Evolutionary conservation across 2,888 invertebrate genomes (phyloP), one percentile per base, ranked within the genome.

Genomic region (Eledona agricola): DNA sequence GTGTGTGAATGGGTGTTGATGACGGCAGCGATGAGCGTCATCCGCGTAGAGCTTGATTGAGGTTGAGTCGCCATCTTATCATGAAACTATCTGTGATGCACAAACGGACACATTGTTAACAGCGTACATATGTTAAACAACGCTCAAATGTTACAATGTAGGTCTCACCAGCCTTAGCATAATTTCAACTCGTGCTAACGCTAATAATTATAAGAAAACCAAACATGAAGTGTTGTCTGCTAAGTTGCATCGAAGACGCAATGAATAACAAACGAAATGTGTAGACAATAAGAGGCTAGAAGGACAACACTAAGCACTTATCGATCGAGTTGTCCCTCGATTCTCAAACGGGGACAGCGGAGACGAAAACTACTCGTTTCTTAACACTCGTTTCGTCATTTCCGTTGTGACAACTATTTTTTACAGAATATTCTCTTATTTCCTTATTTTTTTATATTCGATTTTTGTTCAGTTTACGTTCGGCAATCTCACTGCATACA

Each of bases 111-210:
- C 72, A 73, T 72, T 72, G 69, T 70, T 72, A 74, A 74, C 73
- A 73, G 76, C 76, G 76, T 76, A 75, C 75, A 76, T 76, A 75
- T 76, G 75, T 76, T 76, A 75, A 74, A 73, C 70, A 73, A 70
- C 76, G 76, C 75, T 70, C 68, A 70, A 74, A 69, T 70, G 74
- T 74, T 75, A 70, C 74, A 74, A 73, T 72, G 73, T 67, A 69
- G 67, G 70, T 71, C 69, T 66, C 55, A 37, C 42, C 10, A 51
- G 54, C 43, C 45, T 25, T 40, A 42, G 51, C 55, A 46, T 50
- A 46, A 42, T 26, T 51, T 49, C 47, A 37, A 49, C 26, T 49
- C 38, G 17, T 38, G 49, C 49, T 38, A 38, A 28, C 25, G 40
- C 40, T 28, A 28, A 40, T 17, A 17, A 40, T 40, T 40, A 28